Evolutionary conservation across 2,888 invertebrate genomes (phyloP).

Genomic region (Hyles lineata): DNA sequence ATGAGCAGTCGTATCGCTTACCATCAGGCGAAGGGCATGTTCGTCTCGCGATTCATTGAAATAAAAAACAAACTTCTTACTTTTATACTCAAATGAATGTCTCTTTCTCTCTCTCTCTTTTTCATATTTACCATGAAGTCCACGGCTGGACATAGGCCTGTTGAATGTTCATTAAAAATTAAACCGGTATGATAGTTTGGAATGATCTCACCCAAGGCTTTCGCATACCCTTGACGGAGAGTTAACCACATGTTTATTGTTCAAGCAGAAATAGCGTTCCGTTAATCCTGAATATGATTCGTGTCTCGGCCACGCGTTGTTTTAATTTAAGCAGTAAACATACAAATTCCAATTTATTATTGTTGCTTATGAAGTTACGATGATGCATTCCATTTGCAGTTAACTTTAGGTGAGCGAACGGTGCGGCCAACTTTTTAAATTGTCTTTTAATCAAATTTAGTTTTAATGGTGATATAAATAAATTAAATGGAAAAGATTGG

Average conservation of each 20-base stretch:
- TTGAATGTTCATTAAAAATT: too few relatives aligned
- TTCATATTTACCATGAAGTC: too few relatives aligned
- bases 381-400: conserved; percentile 3
- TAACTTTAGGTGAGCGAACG: background rate
- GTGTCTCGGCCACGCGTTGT: background rate
- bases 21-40: too few relatives aligned
- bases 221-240: background rate
- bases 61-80: too few relatives aligned
- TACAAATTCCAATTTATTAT: conserved; percentile 2
- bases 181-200: too few relatives aligned
- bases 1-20: too few relatives aligned
- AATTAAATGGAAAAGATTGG: background rate
- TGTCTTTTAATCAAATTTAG: background rate
- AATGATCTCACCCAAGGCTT: conserved; percentile 7
- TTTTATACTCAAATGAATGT: too few relatives aligned
- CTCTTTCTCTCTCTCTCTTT: too few relatives aligned
- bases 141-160: too few relatives aligned
- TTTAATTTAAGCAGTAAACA: conserved; percentile 13
- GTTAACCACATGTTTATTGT: background rate
- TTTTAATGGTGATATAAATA: background rate
- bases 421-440: background rate
- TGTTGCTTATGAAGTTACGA: background rate
- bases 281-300: conserved; percentile 1
- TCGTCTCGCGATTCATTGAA: too few relatives aligned
- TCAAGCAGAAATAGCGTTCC: conserved; percentile 22